Evolutionary conservation across 1,140 invertebrate genomes (phyloP).

Genomic region (Schlechtendalia chinensis): DNA sequence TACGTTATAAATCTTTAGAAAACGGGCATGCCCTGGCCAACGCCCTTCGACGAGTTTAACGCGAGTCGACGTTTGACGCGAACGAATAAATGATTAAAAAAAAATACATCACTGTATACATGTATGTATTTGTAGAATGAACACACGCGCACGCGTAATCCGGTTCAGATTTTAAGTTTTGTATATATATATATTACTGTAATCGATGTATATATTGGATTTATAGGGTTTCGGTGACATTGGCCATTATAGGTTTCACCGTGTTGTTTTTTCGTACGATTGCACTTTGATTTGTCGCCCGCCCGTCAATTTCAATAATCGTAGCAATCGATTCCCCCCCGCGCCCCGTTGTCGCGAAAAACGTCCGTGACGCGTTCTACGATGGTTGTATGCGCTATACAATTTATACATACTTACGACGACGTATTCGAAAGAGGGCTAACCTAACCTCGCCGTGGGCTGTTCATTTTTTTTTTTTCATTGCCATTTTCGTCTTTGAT

Average conservation of each 20-base stretch:
- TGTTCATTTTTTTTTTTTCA: too few relatives aligned
- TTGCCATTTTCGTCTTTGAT: too few relatives aligned
- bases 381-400: too few relatives aligned
- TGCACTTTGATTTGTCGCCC: neutral
- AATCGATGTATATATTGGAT: neutral
- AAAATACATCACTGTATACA: neutral
- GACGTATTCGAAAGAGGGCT: too few relatives aligned
- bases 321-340: neutral
- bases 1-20: neutral
- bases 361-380: neutral
- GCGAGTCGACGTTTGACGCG: slow-evolving; percentile 5
- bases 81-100: neutral
- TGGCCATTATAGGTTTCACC: slow-evolving; percentile 30
- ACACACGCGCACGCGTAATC: neutral
- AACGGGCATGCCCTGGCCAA: neutral
- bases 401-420: too few relatives aligned
- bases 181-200: neutral
- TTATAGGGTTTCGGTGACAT: slow-evolving; percentile 44
- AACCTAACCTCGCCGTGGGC: too few relatives aligned
- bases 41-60: slow-evolving; percentile 19
- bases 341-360: neutral
- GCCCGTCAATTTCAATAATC: neutral
- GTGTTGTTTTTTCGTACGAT: neutral
- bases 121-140: neutral
- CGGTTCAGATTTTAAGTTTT: neutral